Percentiles rank a stretch among this genome's conserved stretches.
Conservation (phyloP, 2,113 vertebrate genomes). For the Arenaria interpres region DNA sequence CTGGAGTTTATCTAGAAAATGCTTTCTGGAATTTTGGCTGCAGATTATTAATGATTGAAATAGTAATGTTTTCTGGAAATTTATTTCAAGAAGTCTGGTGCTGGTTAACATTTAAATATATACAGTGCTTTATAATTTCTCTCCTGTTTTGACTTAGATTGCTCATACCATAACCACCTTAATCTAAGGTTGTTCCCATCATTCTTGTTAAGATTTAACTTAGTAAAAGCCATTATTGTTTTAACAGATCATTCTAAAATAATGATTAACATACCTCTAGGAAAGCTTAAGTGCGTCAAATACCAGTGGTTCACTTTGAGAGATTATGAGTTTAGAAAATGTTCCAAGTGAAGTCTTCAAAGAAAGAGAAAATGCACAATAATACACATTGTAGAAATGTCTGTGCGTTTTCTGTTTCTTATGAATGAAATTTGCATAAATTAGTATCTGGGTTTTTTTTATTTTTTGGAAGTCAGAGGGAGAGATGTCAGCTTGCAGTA, state of each 20-base stretch:
- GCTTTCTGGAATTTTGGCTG: neutral
- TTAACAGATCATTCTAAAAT: slow-evolving; percentile 7
- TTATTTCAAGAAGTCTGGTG: neutral
- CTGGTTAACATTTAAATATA: neutral
- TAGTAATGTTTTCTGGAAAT: neutral
- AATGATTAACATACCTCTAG: slow-evolving; percentile 41
- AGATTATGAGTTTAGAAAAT: neutral
- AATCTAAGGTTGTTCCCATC: neutral
- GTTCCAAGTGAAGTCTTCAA: neutral
- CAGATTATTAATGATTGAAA: neutral
- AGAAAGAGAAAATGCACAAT: neutral
- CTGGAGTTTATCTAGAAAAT: neutral
- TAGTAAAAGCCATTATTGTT: neutral
- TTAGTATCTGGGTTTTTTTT: neutral
- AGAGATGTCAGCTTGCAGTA: neutral
- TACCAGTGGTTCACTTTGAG: neutral
- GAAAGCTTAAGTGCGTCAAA: neutral
- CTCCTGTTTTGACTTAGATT: neutral
- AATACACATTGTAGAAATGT: neutral
- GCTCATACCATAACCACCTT: neutral
- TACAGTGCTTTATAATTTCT: neutral
- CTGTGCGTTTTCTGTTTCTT: neutral
- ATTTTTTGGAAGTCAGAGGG: neutral
- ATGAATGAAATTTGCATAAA: neutral
- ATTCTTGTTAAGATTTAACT: slow-evolving; percentile 54